phyloP scores from a whole-genome alignment of 1,140 invertebrate genomes.

The Gonatopus flavifemur region DNA sequence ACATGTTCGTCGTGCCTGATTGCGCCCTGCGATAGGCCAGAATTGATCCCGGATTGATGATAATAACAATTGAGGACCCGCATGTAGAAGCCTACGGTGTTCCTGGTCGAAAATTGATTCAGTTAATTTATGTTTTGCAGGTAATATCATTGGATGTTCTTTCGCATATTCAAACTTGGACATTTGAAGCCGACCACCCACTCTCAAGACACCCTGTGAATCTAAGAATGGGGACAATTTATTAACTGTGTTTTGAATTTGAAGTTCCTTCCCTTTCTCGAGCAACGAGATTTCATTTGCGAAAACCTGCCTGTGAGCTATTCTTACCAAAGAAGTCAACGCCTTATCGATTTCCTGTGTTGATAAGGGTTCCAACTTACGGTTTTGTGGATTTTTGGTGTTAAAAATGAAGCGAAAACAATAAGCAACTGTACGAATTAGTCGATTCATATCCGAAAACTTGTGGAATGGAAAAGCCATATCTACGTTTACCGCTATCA shows the following conservation, averaged over 20 bases:
- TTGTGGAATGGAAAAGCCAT: background rate
- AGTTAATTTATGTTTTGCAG: constrained; percentile 22
- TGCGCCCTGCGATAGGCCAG: no score
- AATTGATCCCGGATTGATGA: no score
- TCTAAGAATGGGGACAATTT: constrained; percentile 27
- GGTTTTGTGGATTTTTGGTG: no score
- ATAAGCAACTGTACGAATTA: constrained; percentile 6
- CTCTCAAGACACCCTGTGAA: constrained; percentile 27
- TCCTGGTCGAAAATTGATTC: constrained; percentile 26
- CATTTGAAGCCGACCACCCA: constrained; percentile 34
- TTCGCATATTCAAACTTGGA: constrained; percentile 18
- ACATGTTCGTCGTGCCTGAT: no score
- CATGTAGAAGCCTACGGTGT: constrained; percentile 27
- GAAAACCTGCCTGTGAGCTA: constrained; percentile 6
- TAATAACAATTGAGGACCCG: no score
- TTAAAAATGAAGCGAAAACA: constrained; percentile 11
- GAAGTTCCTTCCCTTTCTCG: background rate
- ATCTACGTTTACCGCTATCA: background rate
- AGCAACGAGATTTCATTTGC: constrained; percentile 2
- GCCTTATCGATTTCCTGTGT: constrained; percentile 6
- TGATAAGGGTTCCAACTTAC: background rate
- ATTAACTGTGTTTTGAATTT: background rate
- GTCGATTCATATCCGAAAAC: constrained; percentile 3
- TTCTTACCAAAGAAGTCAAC: background rate
- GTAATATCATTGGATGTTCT: constrained; percentile 33